Evolutionary conservation across 2,888 invertebrate genomes (phyloP).

Genomic region (Anoncus sp.): DNA sequence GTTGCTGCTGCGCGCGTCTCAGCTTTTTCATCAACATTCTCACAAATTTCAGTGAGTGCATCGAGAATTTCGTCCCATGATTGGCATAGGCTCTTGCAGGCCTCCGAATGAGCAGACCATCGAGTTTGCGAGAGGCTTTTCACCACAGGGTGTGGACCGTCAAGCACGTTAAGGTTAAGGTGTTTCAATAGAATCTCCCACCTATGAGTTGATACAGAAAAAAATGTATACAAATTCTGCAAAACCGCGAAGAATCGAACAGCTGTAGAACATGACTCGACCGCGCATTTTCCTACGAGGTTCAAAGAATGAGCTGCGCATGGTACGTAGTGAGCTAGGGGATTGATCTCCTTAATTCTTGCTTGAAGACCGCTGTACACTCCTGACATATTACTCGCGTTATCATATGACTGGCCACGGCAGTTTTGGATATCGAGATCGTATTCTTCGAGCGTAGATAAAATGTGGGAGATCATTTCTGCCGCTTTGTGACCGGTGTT

Average conservation of each 20-base stretch:
- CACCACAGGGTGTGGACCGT: slow-evolving; percentile 66
- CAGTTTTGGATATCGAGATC: slow-evolving; percentile 63
- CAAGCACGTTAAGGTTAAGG: slow-evolving; percentile 49
- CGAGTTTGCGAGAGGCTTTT: slow-evolving; percentile 71
- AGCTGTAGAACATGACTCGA: slow-evolving; percentile 67
- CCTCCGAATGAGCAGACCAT: slow-evolving; percentile 73
- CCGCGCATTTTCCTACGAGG: slow-evolving; percentile 66
- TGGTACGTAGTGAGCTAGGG: slow-evolving; percentile 69
- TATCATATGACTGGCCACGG: slow-evolving; percentile 71
- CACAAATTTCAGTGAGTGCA: too few relatives aligned
- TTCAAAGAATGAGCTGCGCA: slow-evolving; percentile 72
- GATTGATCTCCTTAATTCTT: slow-evolving; percentile 70
- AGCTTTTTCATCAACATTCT: too few relatives aligned
- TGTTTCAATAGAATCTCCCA: slow-evolving; percentile 39
- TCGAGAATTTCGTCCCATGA: too few relatives aligned
- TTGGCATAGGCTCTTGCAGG: too few relatives aligned
- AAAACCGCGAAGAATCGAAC: not conserved
- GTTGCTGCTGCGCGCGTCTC: too few relatives aligned
- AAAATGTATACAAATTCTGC: not conserved
- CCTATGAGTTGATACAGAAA: not conserved
- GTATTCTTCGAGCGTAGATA: slow-evolving; percentile 32
- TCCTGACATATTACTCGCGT: slow-evolving; percentile 72
- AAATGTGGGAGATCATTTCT: not conserved
- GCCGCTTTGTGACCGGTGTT: not conserved
- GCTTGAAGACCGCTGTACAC: slow-evolving; percentile 68